Evolutionary conservation across 2,113 vertebrate species (phyloP).

Genomic region (Anser brachyrhynchus): DNA sequence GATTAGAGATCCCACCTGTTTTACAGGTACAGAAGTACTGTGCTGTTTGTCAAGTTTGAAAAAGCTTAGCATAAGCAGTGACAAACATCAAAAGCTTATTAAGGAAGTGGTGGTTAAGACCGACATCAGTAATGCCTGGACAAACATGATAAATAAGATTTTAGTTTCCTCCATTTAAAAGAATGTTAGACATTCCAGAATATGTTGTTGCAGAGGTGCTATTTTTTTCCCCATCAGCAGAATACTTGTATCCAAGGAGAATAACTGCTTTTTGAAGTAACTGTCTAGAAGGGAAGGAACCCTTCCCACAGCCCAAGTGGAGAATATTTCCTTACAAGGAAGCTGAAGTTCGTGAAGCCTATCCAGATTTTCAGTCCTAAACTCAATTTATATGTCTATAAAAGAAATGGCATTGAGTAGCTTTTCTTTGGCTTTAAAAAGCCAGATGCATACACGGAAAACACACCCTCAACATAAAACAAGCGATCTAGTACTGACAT

Average conservation of each 20-base stretch:
- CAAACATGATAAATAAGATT: neutral
- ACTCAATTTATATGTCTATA: neutral
- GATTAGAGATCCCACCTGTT: rapidly evolving
- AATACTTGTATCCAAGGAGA: neutral
- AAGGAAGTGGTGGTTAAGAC: neutral
- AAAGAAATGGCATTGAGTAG: neutral
- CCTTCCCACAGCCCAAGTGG: neutral
- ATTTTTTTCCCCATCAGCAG: neutral
- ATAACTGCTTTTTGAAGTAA: neutral
- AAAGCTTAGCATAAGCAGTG: no score
- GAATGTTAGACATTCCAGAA: neutral
- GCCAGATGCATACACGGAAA: neutral
- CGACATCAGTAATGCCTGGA: neutral
- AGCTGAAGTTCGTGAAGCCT: neutral
- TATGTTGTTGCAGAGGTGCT: neutral
- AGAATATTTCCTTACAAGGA: neutral
- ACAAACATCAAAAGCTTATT: neutral
- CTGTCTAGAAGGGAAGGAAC: rapidly evolving
- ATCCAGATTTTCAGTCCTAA: neutral
- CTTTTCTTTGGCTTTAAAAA: neutral
- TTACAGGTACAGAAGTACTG: neutral
- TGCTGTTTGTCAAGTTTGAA: neutral
- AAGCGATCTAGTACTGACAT: neutral
- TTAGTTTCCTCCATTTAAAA: neutral
- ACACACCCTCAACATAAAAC: neutral